Percentiles rank a stretch among this genome's conserved stretches.
Evolutionary conservation across 2,888 invertebrate species (phyloP).

Genomic region (Germaria angustata): DNA sequence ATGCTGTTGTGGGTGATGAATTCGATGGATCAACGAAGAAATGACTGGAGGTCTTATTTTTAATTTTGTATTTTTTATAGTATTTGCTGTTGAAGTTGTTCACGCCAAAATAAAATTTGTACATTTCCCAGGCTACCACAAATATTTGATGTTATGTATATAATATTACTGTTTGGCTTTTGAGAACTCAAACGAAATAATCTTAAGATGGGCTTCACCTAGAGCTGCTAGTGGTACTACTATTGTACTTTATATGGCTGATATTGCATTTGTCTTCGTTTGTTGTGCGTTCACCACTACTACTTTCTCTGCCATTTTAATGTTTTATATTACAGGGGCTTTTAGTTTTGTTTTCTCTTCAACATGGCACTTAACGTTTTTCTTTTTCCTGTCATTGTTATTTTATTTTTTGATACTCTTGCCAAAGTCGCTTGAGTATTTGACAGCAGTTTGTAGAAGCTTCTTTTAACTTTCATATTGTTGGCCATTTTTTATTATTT

Average conservation of each 20-base stretch:
- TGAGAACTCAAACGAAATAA: constrained; percentile 43
- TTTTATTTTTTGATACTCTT: constrained; percentile 10
- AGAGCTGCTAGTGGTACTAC: constrained; percentile 3
- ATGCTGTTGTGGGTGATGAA: background rate
- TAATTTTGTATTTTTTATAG: constrained; percentile 37
- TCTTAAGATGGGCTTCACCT: constrained; percentile 22
- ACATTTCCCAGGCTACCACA: constrained; percentile 24
- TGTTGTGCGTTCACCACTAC: background rate
- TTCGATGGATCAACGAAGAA: background rate
- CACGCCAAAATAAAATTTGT: background rate
- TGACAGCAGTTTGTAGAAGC: constrained; percentile 17
- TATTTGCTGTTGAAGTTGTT: constrained; percentile 1
- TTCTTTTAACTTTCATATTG: constrained; percentile 47
- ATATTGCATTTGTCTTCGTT: too few relatives aligned
- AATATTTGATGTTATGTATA: constrained; percentile 41
- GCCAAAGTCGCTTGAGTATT: background rate
- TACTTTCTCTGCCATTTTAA: background rate
- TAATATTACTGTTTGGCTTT: constrained; percentile 50
- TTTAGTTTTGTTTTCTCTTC: constrained; percentile 11
- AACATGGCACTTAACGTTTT: constrained; percentile 10
- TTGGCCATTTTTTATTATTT: constrained; percentile 55
- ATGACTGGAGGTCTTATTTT: constrained; percentile 6
- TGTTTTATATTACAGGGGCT: constrained; percentile 13
- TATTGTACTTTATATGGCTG: too few relatives aligned
- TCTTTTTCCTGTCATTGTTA: constrained; percentile 1